Conservation (phyloP, 2,113 vertebrate species). For the Spea multiplicata region DNA sequence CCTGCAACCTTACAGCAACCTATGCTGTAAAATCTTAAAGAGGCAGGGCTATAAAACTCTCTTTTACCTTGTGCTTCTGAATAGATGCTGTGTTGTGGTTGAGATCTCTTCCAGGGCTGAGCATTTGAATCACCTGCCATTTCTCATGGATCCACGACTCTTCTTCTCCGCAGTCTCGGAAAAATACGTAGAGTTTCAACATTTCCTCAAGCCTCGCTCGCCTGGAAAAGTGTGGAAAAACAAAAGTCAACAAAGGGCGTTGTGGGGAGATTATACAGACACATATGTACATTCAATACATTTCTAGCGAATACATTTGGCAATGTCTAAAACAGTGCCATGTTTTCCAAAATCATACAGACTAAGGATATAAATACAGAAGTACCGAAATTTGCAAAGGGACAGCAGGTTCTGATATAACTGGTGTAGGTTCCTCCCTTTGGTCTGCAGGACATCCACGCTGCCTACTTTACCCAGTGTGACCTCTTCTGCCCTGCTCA, state of each 20-base stretch:
- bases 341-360: too few species aligned
- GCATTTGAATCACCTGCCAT: constrained; percentile 62
- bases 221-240: constrained; percentile 56
- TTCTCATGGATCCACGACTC: constrained; percentile 76
- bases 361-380: too few species aligned
- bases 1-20: too few species aligned
- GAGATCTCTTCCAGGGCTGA: constrained; percentile 68
- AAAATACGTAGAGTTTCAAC: constrained; percentile 74
- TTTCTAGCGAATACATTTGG: too few species aligned
- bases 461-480: constrained; percentile 54
- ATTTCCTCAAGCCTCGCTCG: constrained; percentile 71
- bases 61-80: constrained; percentile 80
- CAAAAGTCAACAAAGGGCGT: too few species aligned
- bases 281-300: too few species aligned
- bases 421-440: constrained; percentile 67
- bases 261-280: too few species aligned
- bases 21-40: too few species aligned
- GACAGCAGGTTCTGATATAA: constrained; percentile 71
- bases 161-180: constrained; percentile 77
- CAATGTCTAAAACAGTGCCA: too few species aligned
- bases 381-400: constrained; percentile 76
- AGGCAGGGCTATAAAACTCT: too few species aligned
- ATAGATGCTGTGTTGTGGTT: constrained; percentile 70
- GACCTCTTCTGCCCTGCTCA: constrained; percentile 56
- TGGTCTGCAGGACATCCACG: constrained; percentile 67